Conservation (phyloP, 2,888 invertebrate genomes). For the Mechanitis mazaeus region DNA sequence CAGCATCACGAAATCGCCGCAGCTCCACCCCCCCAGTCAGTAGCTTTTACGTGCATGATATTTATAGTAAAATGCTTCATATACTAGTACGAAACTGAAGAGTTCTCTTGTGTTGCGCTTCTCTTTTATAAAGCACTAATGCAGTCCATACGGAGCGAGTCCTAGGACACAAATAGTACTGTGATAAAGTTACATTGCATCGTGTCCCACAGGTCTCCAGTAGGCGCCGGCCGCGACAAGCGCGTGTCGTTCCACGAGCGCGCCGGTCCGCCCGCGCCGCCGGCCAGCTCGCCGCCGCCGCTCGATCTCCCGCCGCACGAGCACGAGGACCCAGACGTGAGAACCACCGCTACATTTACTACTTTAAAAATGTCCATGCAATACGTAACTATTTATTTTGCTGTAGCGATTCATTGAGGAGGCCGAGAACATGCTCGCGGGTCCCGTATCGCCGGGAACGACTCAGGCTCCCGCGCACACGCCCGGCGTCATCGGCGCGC, state of each 20-base stretch:
- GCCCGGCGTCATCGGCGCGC: slow-evolving; percentile 97
- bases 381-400: too few species aligned
- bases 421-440: slow-evolving; percentile 86
- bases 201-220: slow-evolving; percentile 46
- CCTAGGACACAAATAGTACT: too few species aligned
- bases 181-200: background rate
- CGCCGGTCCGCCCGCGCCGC: slow-evolving; percentile 38
- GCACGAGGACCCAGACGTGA: slow-evolving; percentile 87
- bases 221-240: slow-evolving; percentile 68
- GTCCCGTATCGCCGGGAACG: slow-evolving; percentile 83
- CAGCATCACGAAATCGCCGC: slow-evolving; percentile 55
- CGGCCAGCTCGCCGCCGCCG: slow-evolving; percentile 32
- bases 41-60: slow-evolving; percentile 13
- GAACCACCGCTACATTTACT: slow-evolving; percentile 41
- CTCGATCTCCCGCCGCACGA: slow-evolving; percentile 34
- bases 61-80: background rate
- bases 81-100: too few species aligned
- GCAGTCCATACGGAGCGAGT: too few species aligned
- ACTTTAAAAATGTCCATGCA: too few species aligned
- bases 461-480: slow-evolving; percentile 79
- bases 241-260: slow-evolving; percentile 87
- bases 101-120: too few species aligned
- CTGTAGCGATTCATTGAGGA: slow-evolving; percentile 85
- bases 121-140: too few species aligned
- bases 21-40: slow-evolving; percentile 44